Evolutionary conservation across 2,888 invertebrate genomes (phyloP).

Genomic region (Ramazzottius varieornatus): DNA sequence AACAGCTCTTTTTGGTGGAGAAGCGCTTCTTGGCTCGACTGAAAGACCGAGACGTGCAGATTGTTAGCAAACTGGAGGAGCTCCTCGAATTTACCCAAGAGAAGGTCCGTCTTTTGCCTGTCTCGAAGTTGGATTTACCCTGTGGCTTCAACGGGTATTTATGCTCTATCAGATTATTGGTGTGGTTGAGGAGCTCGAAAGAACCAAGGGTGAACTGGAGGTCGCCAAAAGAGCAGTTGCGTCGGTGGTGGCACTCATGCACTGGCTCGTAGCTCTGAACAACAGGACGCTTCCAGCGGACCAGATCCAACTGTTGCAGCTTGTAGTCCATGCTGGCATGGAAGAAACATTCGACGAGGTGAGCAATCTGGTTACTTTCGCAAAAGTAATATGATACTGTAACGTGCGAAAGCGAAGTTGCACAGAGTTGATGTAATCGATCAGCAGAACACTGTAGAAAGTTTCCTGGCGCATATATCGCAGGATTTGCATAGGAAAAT

Average conservation of each 20-base stretch:
- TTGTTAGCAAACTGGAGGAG: neutral
- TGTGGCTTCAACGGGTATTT: no score
- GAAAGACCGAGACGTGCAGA: neutral
- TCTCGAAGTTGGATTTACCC: no score
- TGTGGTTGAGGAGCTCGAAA: neutral
- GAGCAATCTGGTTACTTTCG: no score
- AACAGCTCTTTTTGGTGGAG: neutral
- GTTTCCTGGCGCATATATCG: no score
- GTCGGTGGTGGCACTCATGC: neutral
- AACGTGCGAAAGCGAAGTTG: no score
- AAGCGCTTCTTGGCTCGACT: neutral
- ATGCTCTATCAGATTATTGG: neutral
- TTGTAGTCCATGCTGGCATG: neutral
- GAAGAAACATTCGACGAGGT: neutral
- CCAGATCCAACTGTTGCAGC: neutral
- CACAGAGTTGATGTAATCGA: no score
- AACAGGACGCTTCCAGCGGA: neutral
- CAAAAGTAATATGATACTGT: no score
- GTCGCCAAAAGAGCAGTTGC: neutral
- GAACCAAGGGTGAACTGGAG: neutral
- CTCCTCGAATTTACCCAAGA: neutral
- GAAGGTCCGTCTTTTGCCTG: neutral
- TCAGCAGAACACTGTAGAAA: no score
- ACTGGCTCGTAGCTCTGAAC: neutral
- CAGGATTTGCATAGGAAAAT: no score